These are phyloP conservation scores for Rhinolophus sinicus DNA, from an alignment of 2,113 vertebrate genomes.

Conservation along the genomic window DNA sequence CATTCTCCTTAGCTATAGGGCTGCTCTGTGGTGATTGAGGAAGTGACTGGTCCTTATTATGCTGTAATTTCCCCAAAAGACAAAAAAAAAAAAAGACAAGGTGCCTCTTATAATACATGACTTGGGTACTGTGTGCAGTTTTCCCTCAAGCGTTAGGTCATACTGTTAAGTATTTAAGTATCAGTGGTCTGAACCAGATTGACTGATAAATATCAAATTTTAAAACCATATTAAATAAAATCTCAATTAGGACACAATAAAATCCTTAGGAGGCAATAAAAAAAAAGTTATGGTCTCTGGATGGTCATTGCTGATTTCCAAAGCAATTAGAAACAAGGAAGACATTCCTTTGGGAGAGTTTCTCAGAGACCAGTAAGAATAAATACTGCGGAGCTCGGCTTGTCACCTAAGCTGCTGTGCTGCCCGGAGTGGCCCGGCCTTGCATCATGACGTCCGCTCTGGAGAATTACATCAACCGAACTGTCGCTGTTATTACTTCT, in stretches of 20 bases:
- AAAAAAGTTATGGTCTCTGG: background rate
- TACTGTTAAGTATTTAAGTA: background rate
- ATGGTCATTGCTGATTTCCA: background rate
- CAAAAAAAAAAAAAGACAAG: background rate
- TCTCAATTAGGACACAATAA: background rate
- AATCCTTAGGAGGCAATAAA: background rate
- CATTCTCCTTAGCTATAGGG: background rate
- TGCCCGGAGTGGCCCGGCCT: background rate
- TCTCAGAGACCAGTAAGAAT: background rate
- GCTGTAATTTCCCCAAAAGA: background rate
- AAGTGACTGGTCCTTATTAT: background rate
- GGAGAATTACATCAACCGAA: constrained; percentile 89
- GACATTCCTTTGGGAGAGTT: background rate
- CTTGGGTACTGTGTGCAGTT: background rate
- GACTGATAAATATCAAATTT: background rate
- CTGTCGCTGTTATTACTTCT: too few species aligned
- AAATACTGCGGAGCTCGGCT: background rate
- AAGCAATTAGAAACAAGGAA: background rate
- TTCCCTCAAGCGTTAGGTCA: background rate
- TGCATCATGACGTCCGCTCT: constrained; percentile 86
- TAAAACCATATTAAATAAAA: background rate
- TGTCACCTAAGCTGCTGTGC: fast-evolving
- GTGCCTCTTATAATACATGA: background rate
- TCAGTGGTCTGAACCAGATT: background rate
- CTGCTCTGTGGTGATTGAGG: background rate